A percentile compares a stretch with the other conserved stretches of the same genome.
Conservation (phyloP, 2,888 invertebrate genomes). For the Oeneis ivallda region DNA sequence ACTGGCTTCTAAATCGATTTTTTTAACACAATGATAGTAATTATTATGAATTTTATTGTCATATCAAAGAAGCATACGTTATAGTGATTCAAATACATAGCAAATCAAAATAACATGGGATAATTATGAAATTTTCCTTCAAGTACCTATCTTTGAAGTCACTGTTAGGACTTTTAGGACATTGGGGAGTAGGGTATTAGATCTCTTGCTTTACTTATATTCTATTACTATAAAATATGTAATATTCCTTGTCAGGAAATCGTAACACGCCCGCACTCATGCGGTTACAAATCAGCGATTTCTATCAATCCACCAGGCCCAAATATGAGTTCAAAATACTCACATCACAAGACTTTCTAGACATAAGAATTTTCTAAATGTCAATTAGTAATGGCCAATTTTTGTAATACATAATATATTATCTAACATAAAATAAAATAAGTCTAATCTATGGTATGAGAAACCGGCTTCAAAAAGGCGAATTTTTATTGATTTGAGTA, state of each 20-base stretch:
- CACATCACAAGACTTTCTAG: slow-evolving; percentile 40
- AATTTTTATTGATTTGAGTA: not conserved
- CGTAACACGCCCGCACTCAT: slow-evolving; percentile 60
- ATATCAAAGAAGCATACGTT: not conserved
- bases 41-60: slow-evolving; percentile 19
- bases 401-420: not conserved
- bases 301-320: slow-evolving; percentile 46
- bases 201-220: not conserved
- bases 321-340: slow-evolving; percentile 42
- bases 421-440: not conserved
- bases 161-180: not conserved
- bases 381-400: slow-evolving; percentile 4
- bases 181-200: too few species aligned
- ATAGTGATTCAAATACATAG: not conserved
- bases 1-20: slow-evolving; percentile 49
- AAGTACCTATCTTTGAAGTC: not conserved
- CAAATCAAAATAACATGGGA: not conserved
- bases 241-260: slow-evolving; percentile 26
- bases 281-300: slow-evolving; percentile 40
- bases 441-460: not conserved
- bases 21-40: slow-evolving; percentile 35
- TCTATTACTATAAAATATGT: slow-evolving; percentile 14
- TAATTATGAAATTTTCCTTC: not conserved
- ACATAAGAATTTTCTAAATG: slow-evolving; percentile 25
- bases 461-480: slow-evolving; percentile 10